Evolutionary conservation across 2,113 vertebrate species (phyloP).

Genomic region (Spea bombifrons): DNA sequence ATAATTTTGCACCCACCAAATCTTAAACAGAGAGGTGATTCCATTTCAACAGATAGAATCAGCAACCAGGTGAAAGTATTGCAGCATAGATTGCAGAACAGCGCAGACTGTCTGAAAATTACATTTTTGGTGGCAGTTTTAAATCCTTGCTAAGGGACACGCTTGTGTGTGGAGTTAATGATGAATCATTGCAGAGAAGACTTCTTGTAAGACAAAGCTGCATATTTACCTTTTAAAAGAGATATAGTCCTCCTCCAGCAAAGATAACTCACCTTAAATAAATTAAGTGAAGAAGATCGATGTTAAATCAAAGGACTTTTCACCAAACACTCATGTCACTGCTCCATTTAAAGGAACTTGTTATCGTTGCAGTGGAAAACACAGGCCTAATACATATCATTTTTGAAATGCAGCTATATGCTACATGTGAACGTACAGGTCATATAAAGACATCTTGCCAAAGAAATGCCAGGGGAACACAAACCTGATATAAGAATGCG

Average conservation of each 20-base stretch:
- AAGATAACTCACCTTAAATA: not conserved
- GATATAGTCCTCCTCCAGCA: not conserved
- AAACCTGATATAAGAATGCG: not conserved
- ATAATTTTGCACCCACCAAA: too few species aligned
- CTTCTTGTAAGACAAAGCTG: not conserved
- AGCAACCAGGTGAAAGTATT: too few species aligned
- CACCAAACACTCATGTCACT: not conserved
- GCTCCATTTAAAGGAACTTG: not conserved
- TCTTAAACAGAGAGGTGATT: too few species aligned
- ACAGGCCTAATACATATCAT: not conserved
- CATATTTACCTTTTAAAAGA: not conserved
- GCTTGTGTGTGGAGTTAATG: too few species aligned
- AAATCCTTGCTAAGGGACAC: not conserved
- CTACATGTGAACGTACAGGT: too few species aligned
- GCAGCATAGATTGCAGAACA: too few species aligned
- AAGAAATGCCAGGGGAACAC: not conserved
- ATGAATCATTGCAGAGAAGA: not conserved
- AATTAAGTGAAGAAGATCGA: not conserved
- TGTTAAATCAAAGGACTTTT: not conserved
- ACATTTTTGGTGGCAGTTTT: not conserved
- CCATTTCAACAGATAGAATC: too few species aligned
- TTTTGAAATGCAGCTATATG: not conserved
- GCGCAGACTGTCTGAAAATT: not conserved
- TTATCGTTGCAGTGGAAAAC: not conserved
- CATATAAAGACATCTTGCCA: not conserved